Base-by-base conservation (phyloP, 2,113 vertebrate genomes). In the Pterocles orientalis region DNA sequence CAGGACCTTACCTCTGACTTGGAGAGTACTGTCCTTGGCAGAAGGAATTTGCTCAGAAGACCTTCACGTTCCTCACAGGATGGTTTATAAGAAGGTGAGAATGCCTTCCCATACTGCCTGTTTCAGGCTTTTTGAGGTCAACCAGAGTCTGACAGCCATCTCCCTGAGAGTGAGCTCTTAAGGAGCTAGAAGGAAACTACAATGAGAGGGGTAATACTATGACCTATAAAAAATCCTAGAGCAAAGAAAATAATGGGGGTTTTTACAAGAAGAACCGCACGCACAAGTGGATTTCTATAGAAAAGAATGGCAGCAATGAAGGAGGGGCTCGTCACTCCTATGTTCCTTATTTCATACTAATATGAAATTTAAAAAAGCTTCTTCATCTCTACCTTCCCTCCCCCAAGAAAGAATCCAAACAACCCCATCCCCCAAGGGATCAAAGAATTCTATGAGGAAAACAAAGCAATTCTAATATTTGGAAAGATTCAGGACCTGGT, bases 401-500 rank as follows among this genome's bases (percentile, higher is more conserved):
- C 18, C 31, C 4, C 36, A 51, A 29, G n/a, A 18, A 34, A 66
- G 51, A 39, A 33, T 0, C 0, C 12, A 57, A 86, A 16, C 5
- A 21, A 23, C 3, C 4, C 39, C 10, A 70, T 47, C 7, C 7
- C 29, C 5, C 7, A 39, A 34, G 9, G 12, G 39, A 65, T 43
- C 28, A 72, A 76, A 62, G 36, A 62, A 87, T 25, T 23, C 43
- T 54, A 23, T 0, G 10, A 86, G 12, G 34, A 69, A 89, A 88
- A 76, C 3, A 25, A 34, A 82, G 39, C 7, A 64, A 51, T 72
- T 82, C 34, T 43, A 94, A 76, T 26, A 70, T 76, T 93, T 73
- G 41, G 56, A 94, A 84, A 75, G 16, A 60, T 79, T 84, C 92
- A 89, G 72, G 24, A 98, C 98, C 98, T 98, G 97, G 36, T 82